Conservation (phyloP, 2,888 invertebrate genomes). For the Brachycybe producta region DNA sequence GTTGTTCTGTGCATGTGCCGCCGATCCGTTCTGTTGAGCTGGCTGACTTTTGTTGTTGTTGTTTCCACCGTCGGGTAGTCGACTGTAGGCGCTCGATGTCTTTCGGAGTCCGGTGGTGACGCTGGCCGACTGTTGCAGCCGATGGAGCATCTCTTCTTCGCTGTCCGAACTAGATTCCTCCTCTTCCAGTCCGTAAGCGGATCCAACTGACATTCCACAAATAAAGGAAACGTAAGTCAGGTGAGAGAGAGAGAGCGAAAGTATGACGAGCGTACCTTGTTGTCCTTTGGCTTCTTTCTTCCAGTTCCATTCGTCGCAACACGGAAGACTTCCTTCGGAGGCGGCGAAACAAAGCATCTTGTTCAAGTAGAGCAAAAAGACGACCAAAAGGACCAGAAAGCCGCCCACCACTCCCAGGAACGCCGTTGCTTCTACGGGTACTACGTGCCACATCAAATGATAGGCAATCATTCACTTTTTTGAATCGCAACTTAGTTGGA, state of each 20-base stretch:
- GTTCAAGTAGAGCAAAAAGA: constrained; percentile 74
- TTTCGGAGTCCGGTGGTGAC: constrained; percentile 18
- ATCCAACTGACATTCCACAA: constrained; percentile 35
- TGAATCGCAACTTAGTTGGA: no score
- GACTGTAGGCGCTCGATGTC: constrained; percentile 8
- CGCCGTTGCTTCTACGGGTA: constrained; percentile 69
- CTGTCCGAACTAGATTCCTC: constrained; percentile 60
- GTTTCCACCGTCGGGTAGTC: constrained; percentile 7
- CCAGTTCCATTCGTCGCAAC: constrained; percentile 42
- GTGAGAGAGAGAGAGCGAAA: no score
- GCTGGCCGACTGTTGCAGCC: constrained; percentile 34
- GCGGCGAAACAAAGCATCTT: constrained; percentile 57
- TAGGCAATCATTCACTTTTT: no score
- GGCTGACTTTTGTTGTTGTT: no score
- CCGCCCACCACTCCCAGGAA: constrained; percentile 76
- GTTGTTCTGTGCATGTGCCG: background rate
- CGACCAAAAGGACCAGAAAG: constrained; percentile 64
- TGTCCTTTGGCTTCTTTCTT: constrained; percentile 23
- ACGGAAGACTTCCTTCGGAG: constrained; percentile 47
- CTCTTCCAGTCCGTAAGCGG: constrained; percentile 49
- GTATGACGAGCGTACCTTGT: no score
- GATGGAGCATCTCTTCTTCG: constrained; percentile 53
- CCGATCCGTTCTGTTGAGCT: no score
- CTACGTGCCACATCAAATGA: no score
- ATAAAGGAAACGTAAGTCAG: no score